These are phyloP conservation scores for Empis stercorea DNA, from an alignment of 2,888 invertebrate species.

Conservation along the genomic window DNA sequence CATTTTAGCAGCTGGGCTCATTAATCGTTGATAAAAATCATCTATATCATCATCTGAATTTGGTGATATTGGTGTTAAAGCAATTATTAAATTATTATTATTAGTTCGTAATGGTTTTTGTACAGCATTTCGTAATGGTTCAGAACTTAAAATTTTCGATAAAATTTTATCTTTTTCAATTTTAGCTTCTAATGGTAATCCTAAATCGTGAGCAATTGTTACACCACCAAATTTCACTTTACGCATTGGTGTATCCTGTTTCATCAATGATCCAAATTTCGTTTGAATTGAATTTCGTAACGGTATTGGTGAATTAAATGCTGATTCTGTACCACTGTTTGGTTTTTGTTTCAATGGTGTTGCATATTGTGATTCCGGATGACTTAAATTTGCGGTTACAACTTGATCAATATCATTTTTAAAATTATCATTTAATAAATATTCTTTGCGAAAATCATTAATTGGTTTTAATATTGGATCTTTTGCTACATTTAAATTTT, in stretches of 20 bases:
- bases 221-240: constrained; percentile 30
- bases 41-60: constrained; percentile 30
- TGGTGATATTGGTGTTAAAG: constrained; percentile 32
- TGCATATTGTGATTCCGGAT: constrained; percentile 11
- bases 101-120: constrained; percentile 14
- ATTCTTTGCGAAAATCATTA: constrained; percentile 45
- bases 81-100: constrained; percentile 6
- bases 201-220: constrained; percentile 26
- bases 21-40: constrained; percentile 38
- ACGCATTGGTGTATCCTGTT: constrained; percentile 33
- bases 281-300: constrained; percentile 24
- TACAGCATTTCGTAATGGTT: constrained; percentile 24
- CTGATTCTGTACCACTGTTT: constrained; percentile 13
- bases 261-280: constrained; percentile 25
- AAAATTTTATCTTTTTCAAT: constrained; percentile 32
- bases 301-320: constrained; percentile 30
- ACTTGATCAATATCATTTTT: constrained; percentile 42
- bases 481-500: constrained; percentile 41
- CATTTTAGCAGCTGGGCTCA: constrained; percentile 36
- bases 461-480: constrained; percentile 46
- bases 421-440: constrained; percentile 41
- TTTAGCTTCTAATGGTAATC: constrained; percentile 26
- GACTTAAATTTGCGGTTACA: constrained; percentile 14
- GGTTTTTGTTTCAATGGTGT: constrained; percentile 3
- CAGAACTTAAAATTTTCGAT: constrained; percentile 28